A percentile compares a stretch with the other conserved stretches of the same genome.
phyloP scores from a whole-genome alignment of 2,797 vertebrate genomes.

The Tolypeutes matacus region DNA sequence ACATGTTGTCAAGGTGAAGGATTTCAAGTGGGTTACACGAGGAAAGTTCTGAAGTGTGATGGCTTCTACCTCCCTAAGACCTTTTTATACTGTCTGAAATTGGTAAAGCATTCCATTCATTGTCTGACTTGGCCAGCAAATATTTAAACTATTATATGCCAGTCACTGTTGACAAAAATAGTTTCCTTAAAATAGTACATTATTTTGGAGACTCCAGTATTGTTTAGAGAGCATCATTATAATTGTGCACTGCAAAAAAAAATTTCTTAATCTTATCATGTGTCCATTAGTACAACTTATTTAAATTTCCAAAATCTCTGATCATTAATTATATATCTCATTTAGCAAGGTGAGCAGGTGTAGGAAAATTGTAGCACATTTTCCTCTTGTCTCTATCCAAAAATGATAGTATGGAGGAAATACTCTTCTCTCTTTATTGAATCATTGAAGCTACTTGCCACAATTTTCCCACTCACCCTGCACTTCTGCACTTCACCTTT shows the following conservation, averaged over 20 bases:
- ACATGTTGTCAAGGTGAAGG: constrained; percentile 41
- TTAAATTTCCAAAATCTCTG: background rate
- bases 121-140: constrained; percentile 48
- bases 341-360: no score
- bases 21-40: background rate
- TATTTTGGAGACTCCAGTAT: background rate
- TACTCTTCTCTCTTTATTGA: no score
- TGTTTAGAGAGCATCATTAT: constrained; percentile 5
- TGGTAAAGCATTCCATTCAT: background rate
- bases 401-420: no score
- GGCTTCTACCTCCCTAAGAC: background rate
- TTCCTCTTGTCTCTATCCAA: no score
- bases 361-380: no score
- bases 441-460: no score
- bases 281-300: background rate
- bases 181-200: background rate
- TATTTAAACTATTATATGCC: background rate
- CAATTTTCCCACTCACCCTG: no score
- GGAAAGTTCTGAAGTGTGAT: background rate
- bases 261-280: background rate
- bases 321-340: no score
- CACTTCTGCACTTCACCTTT: no score
- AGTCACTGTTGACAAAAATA: background rate
- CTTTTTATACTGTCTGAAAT: constrained; percentile 21
- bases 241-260: background rate